These are phyloP conservation scores for Caenorhabditis parvicauda DNA, from an alignment of 2,888 invertebrate species.

Conservation along the genomic window DNA sequence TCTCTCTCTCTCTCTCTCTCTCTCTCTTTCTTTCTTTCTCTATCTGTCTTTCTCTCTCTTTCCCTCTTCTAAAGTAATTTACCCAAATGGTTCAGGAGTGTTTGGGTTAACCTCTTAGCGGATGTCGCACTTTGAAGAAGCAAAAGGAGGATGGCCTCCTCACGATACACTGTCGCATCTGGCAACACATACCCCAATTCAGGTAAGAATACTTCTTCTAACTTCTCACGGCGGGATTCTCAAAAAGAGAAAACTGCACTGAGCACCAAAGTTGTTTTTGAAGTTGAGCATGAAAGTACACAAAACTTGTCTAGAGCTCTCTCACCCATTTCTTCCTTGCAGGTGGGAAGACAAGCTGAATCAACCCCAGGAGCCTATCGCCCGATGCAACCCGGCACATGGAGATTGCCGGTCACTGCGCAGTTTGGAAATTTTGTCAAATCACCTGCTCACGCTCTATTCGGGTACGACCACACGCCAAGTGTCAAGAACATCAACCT, in stretches of 20 bases:
- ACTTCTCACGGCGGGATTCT: conserved; percentile 1
- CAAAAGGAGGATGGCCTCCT: conserved; percentile 19
- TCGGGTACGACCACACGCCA: conserved; percentile 9
- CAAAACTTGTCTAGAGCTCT: too few relatives aligned
- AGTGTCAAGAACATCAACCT: background rate
- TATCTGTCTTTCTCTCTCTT: background rate
- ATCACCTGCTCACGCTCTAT: conserved; percentile 10
- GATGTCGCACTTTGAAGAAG: conserved; percentile 22
- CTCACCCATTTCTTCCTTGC: background rate
- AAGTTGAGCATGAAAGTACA: too few relatives aligned
- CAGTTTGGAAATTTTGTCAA: conserved; percentile 11
- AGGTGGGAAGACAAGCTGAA: background rate
- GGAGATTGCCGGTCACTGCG: conserved; percentile 18
- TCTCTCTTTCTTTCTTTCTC: background rate
- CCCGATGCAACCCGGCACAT: conserved; percentile 7
- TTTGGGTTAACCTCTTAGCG: background rate
- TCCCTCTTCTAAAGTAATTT: conserved; percentile 4
- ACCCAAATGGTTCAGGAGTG: background rate
- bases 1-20: background rate
- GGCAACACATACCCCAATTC: conserved; percentile 31
- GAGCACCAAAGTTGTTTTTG: too few relatives aligned
- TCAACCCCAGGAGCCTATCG: conserved; percentile 11
- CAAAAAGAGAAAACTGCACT: background rate
- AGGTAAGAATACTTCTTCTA: conserved; percentile 17
- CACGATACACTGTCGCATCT: conserved; percentile 16